Conservation (phyloP, 30 jellyfish, hydroid and myxozoan genomes). For the Aurelia aurita region DNA sequence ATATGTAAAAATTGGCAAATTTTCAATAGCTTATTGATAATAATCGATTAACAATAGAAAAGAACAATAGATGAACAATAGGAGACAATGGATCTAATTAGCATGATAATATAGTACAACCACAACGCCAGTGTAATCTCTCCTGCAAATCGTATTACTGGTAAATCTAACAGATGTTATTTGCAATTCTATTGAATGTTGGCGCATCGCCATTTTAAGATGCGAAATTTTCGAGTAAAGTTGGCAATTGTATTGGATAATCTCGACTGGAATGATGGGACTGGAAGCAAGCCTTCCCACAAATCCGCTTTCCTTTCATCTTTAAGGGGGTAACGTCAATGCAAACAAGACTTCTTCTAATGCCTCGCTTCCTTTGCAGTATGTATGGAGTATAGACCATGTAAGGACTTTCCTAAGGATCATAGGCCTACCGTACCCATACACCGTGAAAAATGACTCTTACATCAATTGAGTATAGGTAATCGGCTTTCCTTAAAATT, state of each 20-base stretch:
- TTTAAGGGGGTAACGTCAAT: constrained; percentile 19
- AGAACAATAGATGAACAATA: too few species aligned
- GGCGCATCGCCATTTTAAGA: constrained; percentile 21
- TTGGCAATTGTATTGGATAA: constrained; percentile 53
- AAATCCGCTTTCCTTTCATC: not conserved
- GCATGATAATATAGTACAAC: constrained; percentile 1
- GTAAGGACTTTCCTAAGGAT: too few species aligned
- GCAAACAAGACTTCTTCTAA: not conserved
- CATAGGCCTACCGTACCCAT: too few species aligned
- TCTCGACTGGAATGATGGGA: constrained; percentile 15
- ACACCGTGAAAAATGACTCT: too few species aligned
- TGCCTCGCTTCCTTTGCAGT: too few species aligned
- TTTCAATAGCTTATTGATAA: too few species aligned
- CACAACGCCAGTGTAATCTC: constrained; percentile 43
- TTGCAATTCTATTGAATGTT: not conserved
- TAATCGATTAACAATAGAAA: too few species aligned
- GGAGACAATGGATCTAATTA: constrained; percentile 7
- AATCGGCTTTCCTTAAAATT: too few species aligned
- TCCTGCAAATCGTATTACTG: constrained; percentile 11
- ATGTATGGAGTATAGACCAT: too few species aligned
- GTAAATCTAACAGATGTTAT: constrained; percentile 3
- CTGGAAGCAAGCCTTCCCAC: constrained; percentile 49
- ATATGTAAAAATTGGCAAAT: too few species aligned
- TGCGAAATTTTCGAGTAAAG: constrained; percentile 16
- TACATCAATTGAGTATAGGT: too few species aligned